Percentiles rank a stretch among this genome's conserved stretches.
Evolutionary conservation across 2,113 vertebrate genomes (phyloP).

Genomic region (Brachypodius melanocephalos): DNA sequence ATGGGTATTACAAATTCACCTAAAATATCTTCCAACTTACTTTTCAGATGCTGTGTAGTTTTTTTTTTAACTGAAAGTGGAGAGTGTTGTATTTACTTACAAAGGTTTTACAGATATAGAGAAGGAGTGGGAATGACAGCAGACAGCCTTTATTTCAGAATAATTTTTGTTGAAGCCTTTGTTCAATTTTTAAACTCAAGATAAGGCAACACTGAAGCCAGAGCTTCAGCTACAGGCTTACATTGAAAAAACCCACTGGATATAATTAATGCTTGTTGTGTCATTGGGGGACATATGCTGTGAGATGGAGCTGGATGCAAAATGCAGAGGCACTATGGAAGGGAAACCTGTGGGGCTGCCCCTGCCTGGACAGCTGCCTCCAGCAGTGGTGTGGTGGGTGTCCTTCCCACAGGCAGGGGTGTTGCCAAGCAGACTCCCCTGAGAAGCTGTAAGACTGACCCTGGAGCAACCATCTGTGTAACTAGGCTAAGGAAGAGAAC

Average conservation of each 20-base stretch:
- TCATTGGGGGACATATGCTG: fast-evolving
- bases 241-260: not conserved
- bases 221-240: not conserved
- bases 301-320: not conserved
- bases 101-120: not conserved
- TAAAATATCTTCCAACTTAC: not conserved
- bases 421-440: not conserved
- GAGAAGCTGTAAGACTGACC: not conserved
- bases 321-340: not conserved
- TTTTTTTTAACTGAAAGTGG: not conserved
- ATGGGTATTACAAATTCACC: not conserved
- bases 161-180: not conserved
- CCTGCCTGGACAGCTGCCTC: not conserved
- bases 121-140: not conserved
- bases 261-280: not conserved
- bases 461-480: not conserved
- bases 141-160: not conserved
- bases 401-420: not conserved
- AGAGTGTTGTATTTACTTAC: not conserved
- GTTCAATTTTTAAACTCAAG: not conserved
- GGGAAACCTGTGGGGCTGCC: not conserved
- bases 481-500: not conserved
- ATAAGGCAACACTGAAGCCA: not conserved
- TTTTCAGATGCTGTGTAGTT: not conserved
- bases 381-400: not conserved